phyloP scores from a whole-genome alignment of 2,797 vertebrate genomes.

The Neosilurus mollespiculum region DNA sequence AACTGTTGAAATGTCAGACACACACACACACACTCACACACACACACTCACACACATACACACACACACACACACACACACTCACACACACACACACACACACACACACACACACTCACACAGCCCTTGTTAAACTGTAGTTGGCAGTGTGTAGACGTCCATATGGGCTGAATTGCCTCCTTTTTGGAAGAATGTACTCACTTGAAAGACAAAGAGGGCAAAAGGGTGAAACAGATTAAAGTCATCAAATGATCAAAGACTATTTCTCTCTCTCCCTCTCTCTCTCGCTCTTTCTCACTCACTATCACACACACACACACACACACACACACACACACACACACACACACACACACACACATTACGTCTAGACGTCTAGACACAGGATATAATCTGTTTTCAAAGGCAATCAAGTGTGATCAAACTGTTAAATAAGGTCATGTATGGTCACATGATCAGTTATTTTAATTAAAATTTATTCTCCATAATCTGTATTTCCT shows the following conservation, averaged over 20 bases:
- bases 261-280: background rate
- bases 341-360: slow-evolving; percentile 13
- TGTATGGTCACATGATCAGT: background rate
- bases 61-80: slow-evolving; percentile 8
- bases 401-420: background rate
- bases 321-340: too few species aligned
- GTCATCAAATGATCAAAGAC: slow-evolving; percentile 37
- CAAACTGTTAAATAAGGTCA: background rate
- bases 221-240: slow-evolving; percentile 34
- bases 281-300: background rate
- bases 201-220: slow-evolving; percentile 30
- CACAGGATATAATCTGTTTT: background rate
- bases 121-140: slow-evolving; percentile 46
- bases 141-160: slow-evolving; percentile 38
- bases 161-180: slow-evolving; percentile 36
- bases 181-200: slow-evolving; percentile 54
- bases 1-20: background rate
- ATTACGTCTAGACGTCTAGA: background rate
- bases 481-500: background rate
- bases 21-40: too few species aligned
- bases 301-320: background rate
- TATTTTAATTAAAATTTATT: background rate
- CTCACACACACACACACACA: background rate
- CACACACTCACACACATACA: background rate
- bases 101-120: background rate